Evolutionary conservation across 2,797 vertebrate species (phyloP).

Genomic region (Danio kyathit): DNA sequence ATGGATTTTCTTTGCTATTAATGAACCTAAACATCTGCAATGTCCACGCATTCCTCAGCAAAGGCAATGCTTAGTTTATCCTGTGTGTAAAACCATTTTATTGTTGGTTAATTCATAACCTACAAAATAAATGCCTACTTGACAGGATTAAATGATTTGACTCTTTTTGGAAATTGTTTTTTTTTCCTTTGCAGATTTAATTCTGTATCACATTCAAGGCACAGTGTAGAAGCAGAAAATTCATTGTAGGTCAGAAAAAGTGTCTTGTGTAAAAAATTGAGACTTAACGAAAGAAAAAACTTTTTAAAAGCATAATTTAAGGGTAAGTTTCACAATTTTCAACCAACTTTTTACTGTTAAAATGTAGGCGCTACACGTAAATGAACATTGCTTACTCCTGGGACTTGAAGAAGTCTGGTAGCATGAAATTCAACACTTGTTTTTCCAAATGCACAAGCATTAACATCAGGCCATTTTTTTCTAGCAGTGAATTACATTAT

Average conservation of each 20-base stretch:
- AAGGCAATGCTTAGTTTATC: constrained; percentile 21
- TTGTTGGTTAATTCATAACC: constrained; percentile 38
- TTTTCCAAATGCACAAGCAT: too few relatives aligned
- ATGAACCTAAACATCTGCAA: neutral
- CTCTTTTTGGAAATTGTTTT: neutral
- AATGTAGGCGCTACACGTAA: neutral
- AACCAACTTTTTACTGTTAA: neutral
- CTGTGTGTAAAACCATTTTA: constrained; percentile 30
- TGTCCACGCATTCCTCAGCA: constrained; percentile 6
- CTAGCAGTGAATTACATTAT: neutral
- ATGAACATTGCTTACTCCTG: neutral
- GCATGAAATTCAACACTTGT: too few relatives aligned
- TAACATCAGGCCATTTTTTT: neutral
- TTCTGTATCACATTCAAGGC: neutral
- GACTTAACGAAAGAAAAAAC: neutral
- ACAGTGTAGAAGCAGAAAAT: neutral
- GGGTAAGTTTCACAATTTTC: neutral
- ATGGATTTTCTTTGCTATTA: constrained; percentile 13
- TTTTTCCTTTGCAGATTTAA: neutral
- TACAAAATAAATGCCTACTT: constrained; percentile 41
- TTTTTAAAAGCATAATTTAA: neutral
- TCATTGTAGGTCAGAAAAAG: neutral
- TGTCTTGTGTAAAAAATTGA: too few relatives aligned
- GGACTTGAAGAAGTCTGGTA: too few relatives aligned
- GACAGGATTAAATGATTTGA: constrained; percentile 14